Percentiles rank a stretch among this genome's conserved stretches.
phyloP scores from a whole-genome alignment of 2,888 invertebrate species.

The Poecilobothrus nobilitatus region DNA sequence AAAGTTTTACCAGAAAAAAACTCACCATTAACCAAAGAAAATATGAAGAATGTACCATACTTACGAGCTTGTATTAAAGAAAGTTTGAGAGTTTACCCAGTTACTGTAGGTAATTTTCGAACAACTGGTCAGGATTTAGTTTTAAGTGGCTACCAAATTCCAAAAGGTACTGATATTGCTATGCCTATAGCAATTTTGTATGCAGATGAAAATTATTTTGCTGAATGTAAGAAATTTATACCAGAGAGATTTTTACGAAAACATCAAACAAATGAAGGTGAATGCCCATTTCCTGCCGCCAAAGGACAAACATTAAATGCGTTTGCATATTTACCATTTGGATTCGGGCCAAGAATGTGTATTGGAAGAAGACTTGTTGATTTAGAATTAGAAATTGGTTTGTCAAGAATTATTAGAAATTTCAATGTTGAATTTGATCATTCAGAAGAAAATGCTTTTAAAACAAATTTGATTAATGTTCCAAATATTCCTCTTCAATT shows the following conservation, averaged over 20 bases:
- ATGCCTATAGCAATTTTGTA: constrained; percentile 61
- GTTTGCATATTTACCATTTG: constrained; percentile 52
- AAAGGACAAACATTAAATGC: constrained; percentile 26
- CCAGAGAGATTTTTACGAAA: constrained; percentile 64
- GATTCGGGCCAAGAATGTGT: constrained; percentile 59
- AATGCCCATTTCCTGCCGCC: constrained; percentile 14
- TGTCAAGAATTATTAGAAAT: constrained; percentile 30
- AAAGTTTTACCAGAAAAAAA: constrained; percentile 39
- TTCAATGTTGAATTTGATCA: constrained; percentile 30
- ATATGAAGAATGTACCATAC: constrained; percentile 47
- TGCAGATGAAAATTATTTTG: constrained; percentile 54
- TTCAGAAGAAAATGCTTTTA: constrained; percentile 27
- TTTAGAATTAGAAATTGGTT: constrained; percentile 51
- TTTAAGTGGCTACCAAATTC: constrained; percentile 53
- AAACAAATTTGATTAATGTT: constrained; percentile 28
- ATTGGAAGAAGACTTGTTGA: constrained; percentile 63
- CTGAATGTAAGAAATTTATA: constrained; percentile 50
- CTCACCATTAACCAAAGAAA: constrained; percentile 37
- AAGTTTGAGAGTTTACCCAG: constrained; percentile 52
- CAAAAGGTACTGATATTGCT: constrained; percentile 57
- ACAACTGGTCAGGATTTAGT: constrained; percentile 48
- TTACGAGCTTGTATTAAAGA: constrained; percentile 64
- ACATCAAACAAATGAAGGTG: not conserved
- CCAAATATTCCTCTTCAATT: constrained; percentile 35
- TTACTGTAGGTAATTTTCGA: constrained; percentile 50